phyloP scores from a whole-genome alignment of 1,140 invertebrate genomes.

The Plodia interpunctella region DNA sequence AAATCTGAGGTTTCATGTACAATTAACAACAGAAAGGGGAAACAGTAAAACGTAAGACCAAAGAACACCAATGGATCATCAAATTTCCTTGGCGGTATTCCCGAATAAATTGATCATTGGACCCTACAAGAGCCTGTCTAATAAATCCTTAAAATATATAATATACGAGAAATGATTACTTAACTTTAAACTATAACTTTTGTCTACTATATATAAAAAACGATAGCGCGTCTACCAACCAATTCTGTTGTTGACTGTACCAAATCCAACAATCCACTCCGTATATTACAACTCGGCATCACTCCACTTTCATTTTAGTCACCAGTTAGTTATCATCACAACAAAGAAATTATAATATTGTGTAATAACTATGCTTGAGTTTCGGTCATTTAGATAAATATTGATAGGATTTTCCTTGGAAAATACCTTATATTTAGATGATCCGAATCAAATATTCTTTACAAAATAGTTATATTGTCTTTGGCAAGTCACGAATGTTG shows the following conservation, averaged over 20 bases:
- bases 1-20: constrained; percentile 31
- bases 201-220: too few species aligned
- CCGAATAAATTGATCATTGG: too few species aligned
- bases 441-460: not conserved
- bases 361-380: not conserved
- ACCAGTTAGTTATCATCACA: constrained; percentile 27
- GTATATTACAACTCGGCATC: constrained; percentile 31
- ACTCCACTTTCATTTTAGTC: constrained; percentile 50
- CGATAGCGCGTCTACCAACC: too few species aligned
- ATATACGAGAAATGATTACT: too few species aligned
- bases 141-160: too few species aligned
- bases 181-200: too few species aligned
- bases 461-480: not conserved
- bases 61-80: too few species aligned
- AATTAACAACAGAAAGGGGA: constrained; percentile 33
- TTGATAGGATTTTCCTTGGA: not conserved
- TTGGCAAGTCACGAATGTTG: constrained; percentile 21
- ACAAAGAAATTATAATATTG: constrained; percentile 3
- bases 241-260: constrained; percentile 17
- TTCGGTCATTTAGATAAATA: not conserved
- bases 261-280: constrained; percentile 35
- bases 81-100: too few species aligned
- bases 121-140: too few species aligned
- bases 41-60: not conserved
- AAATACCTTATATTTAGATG: not conserved